phyloP scores from a whole-genome alignment of 2,888 invertebrate species.

The Caenorhabditis sulstoni region DNA sequence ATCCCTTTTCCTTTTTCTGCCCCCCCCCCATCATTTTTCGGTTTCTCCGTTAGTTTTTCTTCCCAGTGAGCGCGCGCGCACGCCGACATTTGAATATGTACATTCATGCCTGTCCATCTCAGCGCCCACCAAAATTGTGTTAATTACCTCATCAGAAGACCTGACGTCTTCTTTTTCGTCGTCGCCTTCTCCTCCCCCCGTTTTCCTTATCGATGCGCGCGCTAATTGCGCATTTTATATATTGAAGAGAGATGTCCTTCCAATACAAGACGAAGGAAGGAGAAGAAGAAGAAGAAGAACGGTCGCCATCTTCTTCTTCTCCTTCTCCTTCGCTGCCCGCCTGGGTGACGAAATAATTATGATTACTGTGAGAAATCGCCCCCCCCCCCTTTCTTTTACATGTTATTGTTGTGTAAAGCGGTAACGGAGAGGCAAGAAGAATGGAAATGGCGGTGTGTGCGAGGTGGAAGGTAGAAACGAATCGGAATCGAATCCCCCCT shows the following conservation, averaged over 20 bases:
- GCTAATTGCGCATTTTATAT: conserved; percentile 41
- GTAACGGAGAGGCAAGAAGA: conserved; percentile 1
- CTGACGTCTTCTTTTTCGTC: conserved; percentile 3
- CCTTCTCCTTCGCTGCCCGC: too few relatives aligned
- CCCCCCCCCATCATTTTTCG: background rate
- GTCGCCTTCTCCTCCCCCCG: too few relatives aligned
- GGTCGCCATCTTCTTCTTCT: too few relatives aligned
- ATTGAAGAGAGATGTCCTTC: background rate
- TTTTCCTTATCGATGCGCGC: conserved; percentile 13
- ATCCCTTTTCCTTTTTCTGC: background rate
- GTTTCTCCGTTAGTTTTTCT: conserved; percentile 3
- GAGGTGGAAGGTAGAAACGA: too few relatives aligned
- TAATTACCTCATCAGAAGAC: conserved; percentile 55
- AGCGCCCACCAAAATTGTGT: conserved; percentile 38
- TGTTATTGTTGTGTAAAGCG: conserved; percentile 12
- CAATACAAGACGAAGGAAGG: background rate
- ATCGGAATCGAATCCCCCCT: background rate
- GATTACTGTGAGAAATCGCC: background rate
- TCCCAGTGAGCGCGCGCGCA: background rate
- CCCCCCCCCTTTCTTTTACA: background rate
- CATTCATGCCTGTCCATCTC: conserved; percentile 22
- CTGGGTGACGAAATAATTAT: too few relatives aligned
- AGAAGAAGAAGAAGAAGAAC: conserved; percentile 3
- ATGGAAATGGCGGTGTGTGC: background rate
- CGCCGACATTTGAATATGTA: background rate